Evolutionary conservation across 2,888 invertebrate species (phyloP), one percentile per base, ranked within the genome.

Genomic region (Cantharis rufa): DNA sequence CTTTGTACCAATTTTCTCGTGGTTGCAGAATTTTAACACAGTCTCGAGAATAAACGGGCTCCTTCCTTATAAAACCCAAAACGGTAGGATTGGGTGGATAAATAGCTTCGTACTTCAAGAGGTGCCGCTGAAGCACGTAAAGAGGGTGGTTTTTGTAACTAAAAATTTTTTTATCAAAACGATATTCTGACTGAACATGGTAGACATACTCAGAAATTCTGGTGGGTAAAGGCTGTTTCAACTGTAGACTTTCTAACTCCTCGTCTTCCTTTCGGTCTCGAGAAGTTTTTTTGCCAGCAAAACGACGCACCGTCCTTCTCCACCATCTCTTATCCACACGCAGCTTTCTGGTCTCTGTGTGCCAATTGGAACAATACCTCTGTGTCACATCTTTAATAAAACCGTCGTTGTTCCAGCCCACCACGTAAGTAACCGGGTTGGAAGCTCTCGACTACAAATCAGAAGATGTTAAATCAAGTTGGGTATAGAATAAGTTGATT

Each of bases 51-150:
- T 96, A 98, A 15, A 99, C 94, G 0, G 96, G 90, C 87, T 98
- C 97, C 0, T 93, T 92, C 70, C 94, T 92, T 13, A 97, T 91
- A 86, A 93, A 95, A 0, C 98, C 98, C 1, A 98, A 86, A 0
- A 96, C 93, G 0, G 93, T 90, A 0, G 95, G 93, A 84, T 96
- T 93, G 0, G 94, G 91, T 0, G 99, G 99, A 89, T 99, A 99
- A n/a, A 99, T 90, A 0, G 94, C 98, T 90, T 99, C 96, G 87
- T 95, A 99, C 89, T 99, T 99, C 3, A 99, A 89, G 74, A 99
- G 89, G 89, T 99, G 98, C 0, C 98, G 92, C 82, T 93, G 92
- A 13, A 99, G 89, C 0, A 92, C 98, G 87, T 98, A 98, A 77
- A 99, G 87, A 0, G 99, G 98, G 90, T 99, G 98, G 86, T 96